phyloP scores from a whole-genome alignment of 1,140 invertebrate species.

The Proctacanthus coquilletti region DNA sequence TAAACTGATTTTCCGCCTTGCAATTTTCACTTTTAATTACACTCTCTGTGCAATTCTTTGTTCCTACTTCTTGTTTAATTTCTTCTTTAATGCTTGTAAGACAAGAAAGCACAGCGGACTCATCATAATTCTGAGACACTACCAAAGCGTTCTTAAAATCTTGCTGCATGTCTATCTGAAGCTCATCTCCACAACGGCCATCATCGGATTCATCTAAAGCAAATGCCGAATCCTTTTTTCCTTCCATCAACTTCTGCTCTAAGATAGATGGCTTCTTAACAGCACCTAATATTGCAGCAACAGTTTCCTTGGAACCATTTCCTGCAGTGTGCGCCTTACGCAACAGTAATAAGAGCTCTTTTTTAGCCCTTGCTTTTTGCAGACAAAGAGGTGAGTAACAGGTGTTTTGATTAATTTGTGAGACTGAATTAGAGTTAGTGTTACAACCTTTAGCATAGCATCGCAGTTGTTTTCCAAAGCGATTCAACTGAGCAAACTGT shows the following conservation, averaged over 20 bases:
- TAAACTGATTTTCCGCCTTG: no score
- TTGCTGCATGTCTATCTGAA: conserved; percentile 20
- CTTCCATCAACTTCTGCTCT: conserved; percentile 33
- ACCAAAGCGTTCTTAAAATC: conserved; percentile 26
- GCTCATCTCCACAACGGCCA: conserved; percentile 16
- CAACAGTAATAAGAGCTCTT: conserved; percentile 46
- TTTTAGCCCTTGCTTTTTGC: conserved; percentile 47
- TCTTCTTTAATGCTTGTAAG: neutral
- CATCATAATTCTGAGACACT: conserved; percentile 15
- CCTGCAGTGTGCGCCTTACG: conserved; percentile 40
- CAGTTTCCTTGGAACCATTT: conserved; percentile 27
- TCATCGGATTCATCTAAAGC: conserved; percentile 25
- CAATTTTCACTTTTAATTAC: neutral
- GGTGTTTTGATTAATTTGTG: conserved; percentile 37
- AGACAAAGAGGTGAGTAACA: conserved; percentile 67
- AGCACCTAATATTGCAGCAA: conserved; percentile 26
- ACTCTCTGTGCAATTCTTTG: neutral
- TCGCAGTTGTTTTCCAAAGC: conserved; percentile 44
- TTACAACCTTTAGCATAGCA: conserved; percentile 59
- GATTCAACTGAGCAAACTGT: conserved; percentile 46
- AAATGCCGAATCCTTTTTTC: conserved; percentile 17
- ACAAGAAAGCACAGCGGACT: conserved; percentile 1
- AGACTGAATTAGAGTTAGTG: conserved; percentile 35
- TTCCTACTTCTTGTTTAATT: neutral
- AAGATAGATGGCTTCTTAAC: conserved; percentile 33